Evolutionary conservation across 2,888 invertebrate species (phyloP).

Genomic region (Copidosoma aretas): DNA sequence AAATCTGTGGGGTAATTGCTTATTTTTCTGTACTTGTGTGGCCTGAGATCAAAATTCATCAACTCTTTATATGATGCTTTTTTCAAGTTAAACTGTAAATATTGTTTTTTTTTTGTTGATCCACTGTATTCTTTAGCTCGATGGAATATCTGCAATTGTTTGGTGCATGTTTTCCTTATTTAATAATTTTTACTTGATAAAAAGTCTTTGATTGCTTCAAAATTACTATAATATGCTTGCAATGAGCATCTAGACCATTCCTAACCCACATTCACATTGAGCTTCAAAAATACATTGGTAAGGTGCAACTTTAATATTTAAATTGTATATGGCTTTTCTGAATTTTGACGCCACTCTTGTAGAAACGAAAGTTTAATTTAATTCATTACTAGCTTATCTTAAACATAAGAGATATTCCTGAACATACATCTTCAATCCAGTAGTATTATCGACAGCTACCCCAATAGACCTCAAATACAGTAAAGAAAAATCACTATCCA

Average conservation of each 20-base stretch:
- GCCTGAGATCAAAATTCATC: constrained; percentile 11
- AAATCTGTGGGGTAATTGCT: background rate
- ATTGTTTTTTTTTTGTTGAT: too few relatives aligned
- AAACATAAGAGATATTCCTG: background rate
- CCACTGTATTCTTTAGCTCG: too few relatives aligned
- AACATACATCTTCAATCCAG: background rate
- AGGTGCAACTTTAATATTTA: constrained; percentile 9
- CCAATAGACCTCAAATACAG: too few relatives aligned
- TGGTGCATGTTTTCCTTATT: constrained; percentile 16
- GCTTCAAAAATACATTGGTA: constrained; percentile 13
- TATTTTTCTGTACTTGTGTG: too few relatives aligned
- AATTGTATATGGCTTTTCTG: constrained; percentile 1
- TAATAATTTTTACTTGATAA: constrained; percentile 15
- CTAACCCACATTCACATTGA: constrained; percentile 35
- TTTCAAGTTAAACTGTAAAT: too few relatives aligned
- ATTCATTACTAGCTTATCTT: background rate
- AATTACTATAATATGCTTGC: constrained; percentile 38
- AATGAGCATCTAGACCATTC: constrained; percentile 34
- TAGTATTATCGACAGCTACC: background rate
- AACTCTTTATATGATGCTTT: background rate
- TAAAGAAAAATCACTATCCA: too few relatives aligned
- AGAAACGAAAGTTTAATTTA: too few relatives aligned
- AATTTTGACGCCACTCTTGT: too few relatives aligned
- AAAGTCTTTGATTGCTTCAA: constrained; percentile 34
- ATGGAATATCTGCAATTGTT: too few relatives aligned